phyloP scores from a whole-genome alignment of 2,888 invertebrate species.

The Drosophila hamatofila region DNA sequence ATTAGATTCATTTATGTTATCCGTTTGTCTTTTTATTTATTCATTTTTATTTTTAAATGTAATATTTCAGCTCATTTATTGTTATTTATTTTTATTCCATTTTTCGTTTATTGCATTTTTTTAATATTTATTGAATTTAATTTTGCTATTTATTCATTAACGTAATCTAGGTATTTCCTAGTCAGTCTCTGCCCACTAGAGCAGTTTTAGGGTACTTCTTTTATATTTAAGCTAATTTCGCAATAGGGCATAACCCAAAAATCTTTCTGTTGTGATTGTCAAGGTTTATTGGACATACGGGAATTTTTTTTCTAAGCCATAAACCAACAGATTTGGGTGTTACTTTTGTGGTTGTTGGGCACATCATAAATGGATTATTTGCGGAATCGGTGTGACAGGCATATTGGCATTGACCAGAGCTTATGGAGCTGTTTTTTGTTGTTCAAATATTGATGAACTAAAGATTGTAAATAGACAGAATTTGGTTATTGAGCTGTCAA shows the following conservation, averaged over 20 bases:
- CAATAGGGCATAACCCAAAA: conserved; percentile 26
- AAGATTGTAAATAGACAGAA: conserved; percentile 18
- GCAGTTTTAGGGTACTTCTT: neutral
- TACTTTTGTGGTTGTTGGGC: conserved; percentile 35
- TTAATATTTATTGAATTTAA: too few relatives aligned
- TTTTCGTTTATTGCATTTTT: too few relatives aligned
- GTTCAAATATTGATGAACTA: conserved; percentile 30
- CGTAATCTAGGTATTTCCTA: neutral
- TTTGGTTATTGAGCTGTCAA: conserved; percentile 2
- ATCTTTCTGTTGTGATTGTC: conserved; percentile 34
- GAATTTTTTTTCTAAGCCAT: conserved; percentile 39
- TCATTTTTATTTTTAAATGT: too few relatives aligned
- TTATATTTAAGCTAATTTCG: conserved; percentile 51
- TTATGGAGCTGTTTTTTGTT: conserved; percentile 14
- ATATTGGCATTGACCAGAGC: conserved; percentile 42
- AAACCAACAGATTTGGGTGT: conserved; percentile 56
- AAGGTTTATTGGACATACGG: conserved; percentile 40
- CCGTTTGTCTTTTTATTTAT: too few relatives aligned
- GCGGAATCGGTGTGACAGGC: conserved; percentile 40
- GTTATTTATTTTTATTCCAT: too few relatives aligned
- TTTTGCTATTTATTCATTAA: neutral
- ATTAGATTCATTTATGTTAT: too few relatives aligned
- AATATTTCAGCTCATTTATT: too few relatives aligned
- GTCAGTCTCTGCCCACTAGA: neutral
- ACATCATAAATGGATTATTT: conserved; percentile 49